phyloP scores from a whole-genome alignment of 2,113 vertebrate species.

The Rafetus swinhoei region DNA sequence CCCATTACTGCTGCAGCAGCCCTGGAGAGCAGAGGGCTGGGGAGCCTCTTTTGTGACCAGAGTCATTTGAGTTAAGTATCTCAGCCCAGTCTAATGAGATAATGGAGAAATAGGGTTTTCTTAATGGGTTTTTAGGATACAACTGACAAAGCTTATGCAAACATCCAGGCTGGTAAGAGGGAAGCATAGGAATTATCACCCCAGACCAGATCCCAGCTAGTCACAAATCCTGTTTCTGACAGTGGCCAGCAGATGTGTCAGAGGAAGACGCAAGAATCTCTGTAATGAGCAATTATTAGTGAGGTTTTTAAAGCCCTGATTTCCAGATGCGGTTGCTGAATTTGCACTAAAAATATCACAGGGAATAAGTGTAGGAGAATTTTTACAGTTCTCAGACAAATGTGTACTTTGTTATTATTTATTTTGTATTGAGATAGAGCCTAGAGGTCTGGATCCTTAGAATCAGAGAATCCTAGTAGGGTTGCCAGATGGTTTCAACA shows the following conservation, averaged over 20 bases:
- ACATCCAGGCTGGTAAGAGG: background rate
- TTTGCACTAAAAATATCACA: background rate
- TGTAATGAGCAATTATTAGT: accelerated
- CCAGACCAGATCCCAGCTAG: background rate
- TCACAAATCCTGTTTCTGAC: accelerated
- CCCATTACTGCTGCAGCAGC: accelerated
- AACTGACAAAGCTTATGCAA: accelerated
- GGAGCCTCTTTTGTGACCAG: accelerated
- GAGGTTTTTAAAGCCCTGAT: accelerated
- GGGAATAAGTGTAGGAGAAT: accelerated
- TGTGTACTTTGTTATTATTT: accelerated
- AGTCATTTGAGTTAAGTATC: accelerated
- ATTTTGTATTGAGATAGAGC: background rate
- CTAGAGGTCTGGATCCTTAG: accelerated
- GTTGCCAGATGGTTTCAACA: no score
- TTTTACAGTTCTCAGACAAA: accelerated
- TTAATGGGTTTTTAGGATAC: accelerated
- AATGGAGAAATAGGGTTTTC: accelerated
- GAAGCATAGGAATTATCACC: accelerated
- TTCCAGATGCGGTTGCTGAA: background rate
- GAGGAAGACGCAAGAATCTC: background rate
- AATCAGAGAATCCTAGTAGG: no score
- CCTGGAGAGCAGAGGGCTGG: background rate
- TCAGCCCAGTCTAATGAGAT: background rate
- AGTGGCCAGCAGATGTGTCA: background rate